phyloP scores from a whole-genome alignment of 2,888 invertebrate species.

The Nephrotoma appendiculata region DNA sequence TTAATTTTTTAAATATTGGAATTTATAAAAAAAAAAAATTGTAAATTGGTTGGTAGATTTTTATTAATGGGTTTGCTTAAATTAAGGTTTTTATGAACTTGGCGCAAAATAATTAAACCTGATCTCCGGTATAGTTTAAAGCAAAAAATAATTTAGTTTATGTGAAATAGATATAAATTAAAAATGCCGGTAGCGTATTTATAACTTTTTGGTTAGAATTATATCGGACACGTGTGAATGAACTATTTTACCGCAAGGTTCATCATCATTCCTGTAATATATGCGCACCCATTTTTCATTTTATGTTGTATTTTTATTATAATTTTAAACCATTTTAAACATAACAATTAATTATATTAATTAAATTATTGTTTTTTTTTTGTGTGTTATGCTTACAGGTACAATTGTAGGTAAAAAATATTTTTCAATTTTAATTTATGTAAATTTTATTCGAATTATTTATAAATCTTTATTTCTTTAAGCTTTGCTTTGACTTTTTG shows the following conservation, averaged over 20 bases:
- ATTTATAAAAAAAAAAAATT: background rate
- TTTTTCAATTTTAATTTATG: background rate
- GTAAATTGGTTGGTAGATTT: background rate
- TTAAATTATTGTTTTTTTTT: background rate
- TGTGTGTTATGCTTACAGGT: constrained; percentile 1
- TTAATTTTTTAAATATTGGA: background rate
- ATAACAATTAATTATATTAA: constrained; percentile 1
- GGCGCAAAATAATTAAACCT: background rate
- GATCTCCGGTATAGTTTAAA: background rate
- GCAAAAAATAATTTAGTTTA: background rate
- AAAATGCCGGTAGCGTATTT: background rate
- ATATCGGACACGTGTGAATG: background rate
- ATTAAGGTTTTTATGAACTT: background rate
- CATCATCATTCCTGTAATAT: background rate
- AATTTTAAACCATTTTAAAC: constrained; percentile 1
- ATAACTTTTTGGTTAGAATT: background rate
- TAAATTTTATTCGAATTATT: constrained; percentile 4
- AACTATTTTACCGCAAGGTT: background rate
- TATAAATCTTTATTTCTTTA: background rate
- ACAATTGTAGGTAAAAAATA: constrained; percentile 1
- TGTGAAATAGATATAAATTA: background rate
- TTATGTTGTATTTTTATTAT: background rate
- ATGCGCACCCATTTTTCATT: background rate
- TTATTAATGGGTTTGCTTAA: background rate
- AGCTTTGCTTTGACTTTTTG: background rate